Base-by-base conservation (phyloP, 1,140 invertebrate genomes). In the Tetranychus urticae region DNA sequence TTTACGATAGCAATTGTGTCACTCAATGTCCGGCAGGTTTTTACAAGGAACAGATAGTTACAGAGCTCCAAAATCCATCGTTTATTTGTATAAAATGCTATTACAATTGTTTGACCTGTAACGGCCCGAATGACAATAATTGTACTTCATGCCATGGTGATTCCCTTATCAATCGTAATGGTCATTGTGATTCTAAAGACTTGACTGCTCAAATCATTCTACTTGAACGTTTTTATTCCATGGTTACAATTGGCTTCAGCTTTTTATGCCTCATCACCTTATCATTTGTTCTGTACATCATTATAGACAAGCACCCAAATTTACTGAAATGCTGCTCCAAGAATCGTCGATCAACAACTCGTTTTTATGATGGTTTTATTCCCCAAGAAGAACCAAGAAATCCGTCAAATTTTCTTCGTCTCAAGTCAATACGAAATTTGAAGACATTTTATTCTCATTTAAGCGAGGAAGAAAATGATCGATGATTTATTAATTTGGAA, bases 91-190 rank as follows among this genome's bases (percentile, higher is more conserved):
- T 68, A 5, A 67, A 68, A 6, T 81, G 80, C 68, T 78, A 81
- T 69, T 81, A 80, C 66, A 72, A 74, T 4, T 81, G 80, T 67
- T 69, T 71, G 61, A 69, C 68, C 7, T 81, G 80, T 64, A 66
- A 65, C 4, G 78, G 78, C 7, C 74, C 77, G 0, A 73, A 75
- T 61, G 77, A 78, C 65, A 76, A 78, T 62, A 70, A 80, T 61
- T 81, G 79, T 65, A 68, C 68, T 12, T 62, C 66, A 6, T 81
- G 79, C 68, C 75, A 74, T 36, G 52, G 33, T 1, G 66, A 66
- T 36, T 33, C 61, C 7, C 13, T 60, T 6, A 52, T 68, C 3
- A 31, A 62, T 36, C 47, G 50, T 2, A 57, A 63, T 12, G 65
- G 65, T 12, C 62, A 65, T 36, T 67, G 66, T 48, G 55, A 63